A percentile compares a stretch with the other conserved stretches of the same genome.
phyloP scores from a whole-genome alignment of 1,140 invertebrate genomes.

The Protaetia brevitarsis region DNA sequence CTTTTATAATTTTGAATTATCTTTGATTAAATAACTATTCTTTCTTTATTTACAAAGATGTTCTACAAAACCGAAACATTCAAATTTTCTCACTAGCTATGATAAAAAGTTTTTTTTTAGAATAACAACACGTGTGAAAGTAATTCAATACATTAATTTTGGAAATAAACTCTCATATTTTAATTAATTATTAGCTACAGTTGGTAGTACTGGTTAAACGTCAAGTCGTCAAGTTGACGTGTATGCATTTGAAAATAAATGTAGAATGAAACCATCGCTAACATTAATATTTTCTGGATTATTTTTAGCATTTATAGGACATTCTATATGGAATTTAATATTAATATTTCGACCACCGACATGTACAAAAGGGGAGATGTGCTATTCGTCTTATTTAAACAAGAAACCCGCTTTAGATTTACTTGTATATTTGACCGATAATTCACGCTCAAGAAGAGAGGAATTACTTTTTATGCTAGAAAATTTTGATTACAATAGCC shows the following conservation, averaged over 20 bases:
- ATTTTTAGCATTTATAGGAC: slow-evolving; percentile 40
- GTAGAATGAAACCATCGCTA: slow-evolving; percentile 28
- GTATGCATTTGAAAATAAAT: slow-evolving; percentile 4
- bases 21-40: too few relatives aligned
- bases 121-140: too few relatives aligned
- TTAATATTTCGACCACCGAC: slow-evolving; percentile 40
- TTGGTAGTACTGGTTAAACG: too few relatives aligned
- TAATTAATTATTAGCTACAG: too few relatives aligned
- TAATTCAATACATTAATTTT: too few relatives aligned
- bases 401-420: slow-evolving; percentile 43
- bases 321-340: slow-evolving; percentile 43
- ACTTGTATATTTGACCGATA: slow-evolving; percentile 42
- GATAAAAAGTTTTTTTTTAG: too few relatives aligned
- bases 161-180: too few relatives aligned
- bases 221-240: slow-evolving; percentile 18
- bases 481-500: slow-evolving; percentile 43
- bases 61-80: too few relatives aligned
- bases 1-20: too few relatives aligned
- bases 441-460: slow-evolving; percentile 36
- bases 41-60: too few relatives aligned
- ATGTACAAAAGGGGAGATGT: slow-evolving; percentile 38
- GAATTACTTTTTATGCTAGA: slow-evolving; percentile 35
- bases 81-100: too few relatives aligned
- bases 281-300: slow-evolving; percentile 36
- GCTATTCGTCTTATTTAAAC: slow-evolving; percentile 45